A percentile compares a stretch with the other conserved stretches of the same genome.
phyloP scores from a whole-genome alignment of 2,797 vertebrate species.

The Malacoraja senta region DNA sequence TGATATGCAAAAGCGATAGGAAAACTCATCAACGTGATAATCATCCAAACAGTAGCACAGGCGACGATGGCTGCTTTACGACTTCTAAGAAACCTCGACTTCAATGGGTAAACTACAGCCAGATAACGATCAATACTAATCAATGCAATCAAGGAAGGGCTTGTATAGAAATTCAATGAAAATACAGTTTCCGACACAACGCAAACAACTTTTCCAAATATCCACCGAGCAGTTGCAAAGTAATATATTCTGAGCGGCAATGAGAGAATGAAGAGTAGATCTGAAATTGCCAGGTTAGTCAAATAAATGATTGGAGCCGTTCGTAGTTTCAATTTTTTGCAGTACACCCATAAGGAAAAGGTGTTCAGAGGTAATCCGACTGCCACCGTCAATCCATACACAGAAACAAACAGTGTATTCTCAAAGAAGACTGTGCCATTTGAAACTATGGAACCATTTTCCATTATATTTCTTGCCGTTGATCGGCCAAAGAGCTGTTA shows the following conservation, averaged over 20 bases:
- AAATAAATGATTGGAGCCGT: not conserved
- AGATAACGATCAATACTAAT: not conserved
- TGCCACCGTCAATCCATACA: not conserved
- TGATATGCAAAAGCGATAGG: not conserved
- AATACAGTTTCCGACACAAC: not conserved
- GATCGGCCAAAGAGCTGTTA: not conserved
- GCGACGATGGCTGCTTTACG: slow-evolving; percentile 45
- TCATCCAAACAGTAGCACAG: slow-evolving; percentile 45
- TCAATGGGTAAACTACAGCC: not conserved
- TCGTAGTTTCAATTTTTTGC: not conserved
- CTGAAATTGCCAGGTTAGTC: not conserved
- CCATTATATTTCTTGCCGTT: not conserved
- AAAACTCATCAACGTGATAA: slow-evolving; percentile 43
- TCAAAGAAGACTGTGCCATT: not conserved
- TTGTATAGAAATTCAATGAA: not conserved
- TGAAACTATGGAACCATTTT: not conserved
- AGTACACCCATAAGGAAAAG: not conserved
- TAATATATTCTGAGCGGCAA: not conserved
- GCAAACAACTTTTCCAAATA: not conserved
- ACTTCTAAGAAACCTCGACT: slow-evolving; percentile 42
- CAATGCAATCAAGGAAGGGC: not conserved
- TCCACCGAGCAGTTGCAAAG: not conserved
- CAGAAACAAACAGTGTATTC: not conserved
- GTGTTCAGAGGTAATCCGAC: not conserved
- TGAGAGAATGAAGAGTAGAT: not conserved